These are phyloP conservation scores for Gortyna flavago DNA, from an alignment of 2,888 invertebrate species.

Conservation along the genomic window DNA sequence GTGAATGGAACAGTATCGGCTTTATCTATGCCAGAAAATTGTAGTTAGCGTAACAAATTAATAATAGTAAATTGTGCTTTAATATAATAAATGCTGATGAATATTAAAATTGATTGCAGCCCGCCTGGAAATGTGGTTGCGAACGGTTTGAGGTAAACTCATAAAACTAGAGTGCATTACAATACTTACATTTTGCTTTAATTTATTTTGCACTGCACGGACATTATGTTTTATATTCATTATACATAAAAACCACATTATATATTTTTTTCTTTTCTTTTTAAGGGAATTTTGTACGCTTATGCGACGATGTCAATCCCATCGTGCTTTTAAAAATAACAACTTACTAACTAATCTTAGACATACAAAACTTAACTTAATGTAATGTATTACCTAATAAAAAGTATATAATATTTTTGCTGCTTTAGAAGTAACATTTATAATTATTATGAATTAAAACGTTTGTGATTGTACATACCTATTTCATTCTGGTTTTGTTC, in stretches of 20 bases:
- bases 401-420: background rate
- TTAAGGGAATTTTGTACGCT: background rate
- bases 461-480: conserved; percentile 35
- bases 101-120: conserved; percentile 80
- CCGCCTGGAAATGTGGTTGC: conserved; percentile 83
- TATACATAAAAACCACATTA: conserved; percentile 15
- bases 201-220: conserved; percentile 63
- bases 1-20: background rate
- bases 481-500: conserved; percentile 37
- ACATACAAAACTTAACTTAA: background rate
- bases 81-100: conserved; percentile 52
- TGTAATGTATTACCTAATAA: background rate
- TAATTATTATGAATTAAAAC: conserved; percentile 22
- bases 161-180: conserved; percentile 64
- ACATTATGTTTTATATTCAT: conserved; percentile 24
- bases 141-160: conserved; percentile 83
- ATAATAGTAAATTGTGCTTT: conserved; percentile 31
- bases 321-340: background rate
- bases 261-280: background rate
- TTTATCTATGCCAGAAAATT: conserved; percentile 12
- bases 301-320: background rate
- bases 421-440: background rate
- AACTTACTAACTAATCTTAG: background rate
- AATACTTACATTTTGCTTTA: conserved; percentile 50
- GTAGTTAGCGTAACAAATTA: conserved; percentile 29